Evolutionary conservation across 2,888 invertebrate genomes (phyloP).

Genomic region (Nasonovia ribisnigri): DNA sequence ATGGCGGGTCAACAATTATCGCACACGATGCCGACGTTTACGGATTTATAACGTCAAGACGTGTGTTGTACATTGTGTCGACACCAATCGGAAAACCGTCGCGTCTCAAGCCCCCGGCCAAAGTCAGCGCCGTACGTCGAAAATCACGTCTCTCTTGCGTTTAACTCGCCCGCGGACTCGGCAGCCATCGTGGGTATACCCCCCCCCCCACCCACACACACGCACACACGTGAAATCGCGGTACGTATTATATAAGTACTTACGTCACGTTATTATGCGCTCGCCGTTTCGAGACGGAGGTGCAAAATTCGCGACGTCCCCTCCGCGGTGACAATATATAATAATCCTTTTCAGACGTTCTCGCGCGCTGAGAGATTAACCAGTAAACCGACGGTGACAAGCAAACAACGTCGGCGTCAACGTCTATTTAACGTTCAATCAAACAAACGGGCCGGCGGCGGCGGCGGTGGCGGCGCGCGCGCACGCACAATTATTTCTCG

Average conservation of each 20-base stretch:
- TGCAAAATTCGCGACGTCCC: neutral
- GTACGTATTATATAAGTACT: neutral
- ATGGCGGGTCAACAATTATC: neutral
- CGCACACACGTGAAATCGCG: neutral
- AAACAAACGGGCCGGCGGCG: slow-evolving; percentile 42
- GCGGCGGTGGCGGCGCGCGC: slow-evolving; percentile 5
- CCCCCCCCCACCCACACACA: neutral
- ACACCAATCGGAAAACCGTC: neutral
- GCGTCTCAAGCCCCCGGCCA: neutral
- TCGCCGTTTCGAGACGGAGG: neutral
- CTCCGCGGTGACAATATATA: neutral
- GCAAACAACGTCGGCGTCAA: slow-evolving; percentile 49
- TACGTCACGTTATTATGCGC: neutral
- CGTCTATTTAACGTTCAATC: slow-evolving; percentile 59
- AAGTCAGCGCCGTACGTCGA: neutral
- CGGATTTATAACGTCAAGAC: neutral
- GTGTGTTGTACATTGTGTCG: neutral
- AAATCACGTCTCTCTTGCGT: neutral
- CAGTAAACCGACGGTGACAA: slow-evolving; percentile 47
- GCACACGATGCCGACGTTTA: neutral
- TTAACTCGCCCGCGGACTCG: neutral
- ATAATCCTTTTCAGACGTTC: neutral
- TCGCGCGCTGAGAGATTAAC: slow-evolving; percentile 51
- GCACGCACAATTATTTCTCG: neutral
- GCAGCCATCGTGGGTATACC: neutral